A percentile compares a stretch with the other conserved stretches of the same genome.
phyloP scores from a whole-genome alignment of 2,113 vertebrate genomes.

The Morphnarchus princeps region DNA sequence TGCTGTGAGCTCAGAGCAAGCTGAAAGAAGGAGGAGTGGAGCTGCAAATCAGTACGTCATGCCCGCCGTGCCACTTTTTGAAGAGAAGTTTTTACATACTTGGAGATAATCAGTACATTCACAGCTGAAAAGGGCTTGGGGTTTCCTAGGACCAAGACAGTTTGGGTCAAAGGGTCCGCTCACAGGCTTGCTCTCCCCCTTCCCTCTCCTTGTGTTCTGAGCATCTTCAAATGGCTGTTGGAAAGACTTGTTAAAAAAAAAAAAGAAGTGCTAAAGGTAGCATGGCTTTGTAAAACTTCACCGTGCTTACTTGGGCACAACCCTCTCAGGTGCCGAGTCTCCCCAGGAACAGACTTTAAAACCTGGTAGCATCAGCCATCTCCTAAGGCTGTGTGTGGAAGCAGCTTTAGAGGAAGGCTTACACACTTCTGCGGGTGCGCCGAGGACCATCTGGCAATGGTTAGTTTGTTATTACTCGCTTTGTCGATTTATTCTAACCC shows the following conservation, averaged over 20 bases:
- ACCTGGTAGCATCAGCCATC: background rate
- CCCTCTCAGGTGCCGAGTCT: background rate
- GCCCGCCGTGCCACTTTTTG: background rate
- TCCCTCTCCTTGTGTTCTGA: background rate
- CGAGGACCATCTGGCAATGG: background rate
- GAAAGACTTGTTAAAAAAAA: background rate
- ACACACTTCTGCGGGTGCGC: background rate
- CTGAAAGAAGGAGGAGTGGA: background rate
- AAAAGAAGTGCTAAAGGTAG: background rate
- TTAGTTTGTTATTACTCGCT: background rate
- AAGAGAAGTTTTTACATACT: background rate
- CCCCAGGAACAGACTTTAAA: background rate
- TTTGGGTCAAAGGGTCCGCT: background rate
- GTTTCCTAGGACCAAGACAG: background rate
- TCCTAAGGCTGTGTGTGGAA: background rate
- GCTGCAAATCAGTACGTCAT: background rate
- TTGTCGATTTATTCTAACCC: background rate
- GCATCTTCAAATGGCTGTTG: background rate
- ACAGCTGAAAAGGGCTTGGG: background rate
- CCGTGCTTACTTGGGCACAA: background rate
- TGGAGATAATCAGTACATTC: background rate
- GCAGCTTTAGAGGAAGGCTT: background rate
- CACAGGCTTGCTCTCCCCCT: background rate
- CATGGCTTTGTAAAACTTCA: background rate
- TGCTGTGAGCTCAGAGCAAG: background rate